phyloP scores from a whole-genome alignment of 2,113 vertebrate species.

The Ceyx cyanopectus region DNA sequence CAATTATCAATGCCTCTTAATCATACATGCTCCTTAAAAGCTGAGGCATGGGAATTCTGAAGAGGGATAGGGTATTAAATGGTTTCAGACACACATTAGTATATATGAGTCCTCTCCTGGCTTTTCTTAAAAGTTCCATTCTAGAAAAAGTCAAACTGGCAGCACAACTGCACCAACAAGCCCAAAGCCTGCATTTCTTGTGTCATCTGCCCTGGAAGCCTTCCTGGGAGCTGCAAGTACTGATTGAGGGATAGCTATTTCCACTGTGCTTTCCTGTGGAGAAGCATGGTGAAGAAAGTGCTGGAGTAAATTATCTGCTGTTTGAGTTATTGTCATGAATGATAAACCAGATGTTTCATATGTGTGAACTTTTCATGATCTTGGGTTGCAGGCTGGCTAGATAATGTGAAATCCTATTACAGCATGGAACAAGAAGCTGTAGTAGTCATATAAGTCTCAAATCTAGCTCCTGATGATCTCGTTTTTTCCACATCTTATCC shows the following conservation, averaged over 20 bases:
- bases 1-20: background rate
- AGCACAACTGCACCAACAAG: background rate
- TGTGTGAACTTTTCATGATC: constrained; percentile 50
- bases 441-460: background rate
- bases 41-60: background rate
- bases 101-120: background rate
- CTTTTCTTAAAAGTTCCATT: background rate
- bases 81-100: background rate
- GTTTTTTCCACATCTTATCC: constrained; percentile 55
- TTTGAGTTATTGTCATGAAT: constrained; percentile 49
- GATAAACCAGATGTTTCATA: constrained; percentile 43
- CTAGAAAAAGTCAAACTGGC: background rate
- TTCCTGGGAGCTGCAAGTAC: background rate
- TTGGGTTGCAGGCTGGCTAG: background rate
- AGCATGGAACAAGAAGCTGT: constrained; percentile 4
- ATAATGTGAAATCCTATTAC: constrained; percentile 30
- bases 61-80: background rate
- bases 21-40: background rate
- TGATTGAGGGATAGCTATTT: background rate
- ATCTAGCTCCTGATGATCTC: background rate
- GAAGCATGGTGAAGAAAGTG: background rate
- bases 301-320: constrained; percentile 3
- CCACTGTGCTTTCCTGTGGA: background rate
- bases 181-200: background rate
- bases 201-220: background rate